Conservation (phyloP, 2,113 vertebrate genomes). For the Parus major region DNA sequence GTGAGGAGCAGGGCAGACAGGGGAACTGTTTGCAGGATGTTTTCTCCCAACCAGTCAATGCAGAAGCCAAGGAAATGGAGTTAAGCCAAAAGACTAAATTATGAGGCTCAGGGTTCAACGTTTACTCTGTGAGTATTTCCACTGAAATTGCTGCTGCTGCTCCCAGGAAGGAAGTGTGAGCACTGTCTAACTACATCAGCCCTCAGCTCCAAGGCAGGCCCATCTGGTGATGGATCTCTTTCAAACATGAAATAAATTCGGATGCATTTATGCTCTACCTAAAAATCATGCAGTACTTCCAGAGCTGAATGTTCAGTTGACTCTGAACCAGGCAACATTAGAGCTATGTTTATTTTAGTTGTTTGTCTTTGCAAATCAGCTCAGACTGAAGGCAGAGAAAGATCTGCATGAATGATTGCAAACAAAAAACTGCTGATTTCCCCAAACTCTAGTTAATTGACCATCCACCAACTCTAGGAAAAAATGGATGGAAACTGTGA, state of each 20-base stretch:
- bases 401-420: constrained; percentile 50
- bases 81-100: not conserved
- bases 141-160: not conserved
- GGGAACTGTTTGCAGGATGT: not conserved
- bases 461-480: not conserved
- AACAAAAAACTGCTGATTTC: constrained; percentile 50
- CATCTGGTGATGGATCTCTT: constrained; percentile 34
- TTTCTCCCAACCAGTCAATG: not conserved
- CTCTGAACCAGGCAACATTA: not conserved
- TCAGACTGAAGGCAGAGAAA: constrained; percentile 38
- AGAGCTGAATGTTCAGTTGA: constrained; percentile 2
- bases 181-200: not conserved
- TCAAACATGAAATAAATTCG: not conserved
- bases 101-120: not conserved
- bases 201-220: not conserved
- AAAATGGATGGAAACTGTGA: not conserved
- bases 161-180: not conserved
- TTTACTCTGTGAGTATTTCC: not conserved
- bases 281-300: not conserved
- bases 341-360: constrained; percentile 54
- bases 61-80: not conserved
- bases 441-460: constrained; percentile 42
- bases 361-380: constrained; percentile 50
- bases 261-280: not conserved
- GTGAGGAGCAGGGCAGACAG: not conserved